Base-by-base conservation (phyloP, 2,797 vertebrate genomes). In the Siniperca scherzeri region DNA sequence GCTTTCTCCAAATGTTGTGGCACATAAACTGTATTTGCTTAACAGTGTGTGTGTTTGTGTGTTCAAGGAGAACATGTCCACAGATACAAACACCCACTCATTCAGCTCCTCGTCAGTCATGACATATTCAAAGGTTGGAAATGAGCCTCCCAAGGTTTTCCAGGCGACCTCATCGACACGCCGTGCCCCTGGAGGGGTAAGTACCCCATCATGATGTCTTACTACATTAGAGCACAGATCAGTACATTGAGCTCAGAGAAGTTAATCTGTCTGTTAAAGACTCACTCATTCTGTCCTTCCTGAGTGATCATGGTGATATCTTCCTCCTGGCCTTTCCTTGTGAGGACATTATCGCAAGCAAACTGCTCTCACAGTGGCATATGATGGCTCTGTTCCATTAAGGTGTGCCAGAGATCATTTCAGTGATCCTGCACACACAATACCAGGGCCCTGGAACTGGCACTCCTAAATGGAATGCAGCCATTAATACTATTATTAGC, bases 21-120 rank as follows among this genome's bases (percentile, higher is more conserved):
- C 46, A 25, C 25, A 13, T 46, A 3, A 78, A 19, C 73, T 46
- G 14, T 40, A 25, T 7, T 70, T 81, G n/a, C 27, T 30, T 42
- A 50, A 55, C n/a, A 0, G 53, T 38, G 56, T 70, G 38, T 75
- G 33, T 57, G 38, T 60, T 52, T 80, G 70, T 68, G 59, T 82
- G 7, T 76, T 67, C 65, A 74, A 99, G 98, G 97, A 95, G 76
- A 95, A 96, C 52, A 70, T 95, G 82, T 87, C 97, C 17, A 0
- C 96, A 70, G 94, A 96, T 38, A 82, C 97, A 11, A 95, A 93
- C 53, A 65, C 87, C 1, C 97, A 99, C 91, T 96, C 96, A 0
- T 99, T 98, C 94, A 97, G 96, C 92, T 98, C 97, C 71, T 99
- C 98, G 22, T 98, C 97, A 8, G 89, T 99, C 81, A 97, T 97